phyloP scores from a whole-genome alignment of 1,140 invertebrate species.

The Bactericera cockerelli region DNA sequence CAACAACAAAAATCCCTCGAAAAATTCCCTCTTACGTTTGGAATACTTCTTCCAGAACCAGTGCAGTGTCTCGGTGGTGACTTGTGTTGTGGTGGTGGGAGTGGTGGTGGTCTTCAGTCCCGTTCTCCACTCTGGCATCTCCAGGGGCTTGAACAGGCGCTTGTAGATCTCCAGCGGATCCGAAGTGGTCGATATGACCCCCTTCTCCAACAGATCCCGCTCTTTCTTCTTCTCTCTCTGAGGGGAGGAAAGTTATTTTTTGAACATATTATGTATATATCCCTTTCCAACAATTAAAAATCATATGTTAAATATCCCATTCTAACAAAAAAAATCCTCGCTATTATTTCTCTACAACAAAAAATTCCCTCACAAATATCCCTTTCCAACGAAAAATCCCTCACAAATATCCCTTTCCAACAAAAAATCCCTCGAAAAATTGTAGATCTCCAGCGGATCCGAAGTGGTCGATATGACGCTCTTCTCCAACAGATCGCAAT shows the following conservation, averaged over 20 bases:
- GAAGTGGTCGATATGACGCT: not conserved
- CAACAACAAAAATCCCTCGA: no score
- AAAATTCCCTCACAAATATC: no score
- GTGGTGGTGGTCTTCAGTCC: not conserved
- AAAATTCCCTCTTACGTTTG: not conserved
- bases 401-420: no score
- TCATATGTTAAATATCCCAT: no score
- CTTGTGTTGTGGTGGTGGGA: not conserved
- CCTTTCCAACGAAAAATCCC: no score
- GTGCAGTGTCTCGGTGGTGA: not conserved
- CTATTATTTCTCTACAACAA: no score
- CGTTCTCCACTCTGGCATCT: not conserved
- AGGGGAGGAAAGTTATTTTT: no score
- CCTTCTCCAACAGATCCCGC: not conserved
- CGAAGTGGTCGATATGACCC: not conserved
- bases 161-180: constrained; percentile 1
- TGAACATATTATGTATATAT: no score
- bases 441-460: not conserved
- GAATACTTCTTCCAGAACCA: not conserved
- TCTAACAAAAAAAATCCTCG: no score
- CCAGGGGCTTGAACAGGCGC: not conserved
- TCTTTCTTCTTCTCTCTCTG: not conserved
- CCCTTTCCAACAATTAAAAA: no score
- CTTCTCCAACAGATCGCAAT: not conserved
- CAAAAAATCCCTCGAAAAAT: no score